Evolutionary conservation across 2,113 vertebrate species (phyloP), one percentile per base, ranked within the genome.

Genomic region (Sminthopsis crassicaudata): DNA sequence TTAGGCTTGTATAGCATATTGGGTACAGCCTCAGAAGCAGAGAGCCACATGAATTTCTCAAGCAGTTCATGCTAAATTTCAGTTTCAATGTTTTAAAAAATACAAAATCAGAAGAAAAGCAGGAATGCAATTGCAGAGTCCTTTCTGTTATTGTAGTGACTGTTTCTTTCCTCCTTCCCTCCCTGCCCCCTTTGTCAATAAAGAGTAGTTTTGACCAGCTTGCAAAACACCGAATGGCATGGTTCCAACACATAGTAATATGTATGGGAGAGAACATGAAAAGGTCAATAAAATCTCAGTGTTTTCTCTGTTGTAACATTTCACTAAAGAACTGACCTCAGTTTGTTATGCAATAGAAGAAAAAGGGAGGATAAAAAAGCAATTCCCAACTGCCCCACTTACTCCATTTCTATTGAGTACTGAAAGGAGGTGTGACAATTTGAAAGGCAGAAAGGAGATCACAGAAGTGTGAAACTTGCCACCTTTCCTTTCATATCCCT

Each of bases 381-480:
- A 91, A 93, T 90, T 24, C 53, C 93, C 84, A 90, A 92, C 60
- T 97, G 93, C 94, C 94, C 95, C 46, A 36, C 91, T 95, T 96
- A 96, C 91, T 57, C 91, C 89, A 92, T 91, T 24, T 54, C 92
- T 96, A 96, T 94, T 97, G 98, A 97, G 92, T 95, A 92, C 90
- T 50, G 8, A 53, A 91, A 92, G 54, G 94, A 98, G 92, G 96
- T 97, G 97, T 97, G 97, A 97, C 95, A 95, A 95, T 93, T 92
- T 95, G 96, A 95, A 96, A 95, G 91, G 52, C 96, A 95, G 91
- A 96, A 93, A 30, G 91, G 96, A 96, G 94, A 96, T 96, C 96
- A 97, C 91, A 96, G 97, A 96, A 67, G 98, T 0, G 96, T 97
- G 95, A 97, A 97, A 96, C 93, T 55, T 91, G 25, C 95, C 97